Conservation (phyloP, 2,797 vertebrate genomes). For the Echeneis naucrates region DNA sequence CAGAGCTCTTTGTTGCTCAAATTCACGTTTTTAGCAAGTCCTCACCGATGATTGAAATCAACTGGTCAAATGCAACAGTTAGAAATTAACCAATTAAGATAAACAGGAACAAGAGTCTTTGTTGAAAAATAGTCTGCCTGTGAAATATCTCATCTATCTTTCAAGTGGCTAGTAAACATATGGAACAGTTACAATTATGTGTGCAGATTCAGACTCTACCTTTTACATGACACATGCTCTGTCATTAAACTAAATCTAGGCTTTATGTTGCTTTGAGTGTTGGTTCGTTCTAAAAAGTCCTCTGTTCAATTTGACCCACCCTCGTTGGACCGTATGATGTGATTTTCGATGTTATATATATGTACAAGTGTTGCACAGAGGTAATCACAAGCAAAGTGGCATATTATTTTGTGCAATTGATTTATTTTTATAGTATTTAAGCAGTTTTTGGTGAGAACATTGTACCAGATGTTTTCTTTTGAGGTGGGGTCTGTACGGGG, state of each 20-base stretch:
- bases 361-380: conserved; percentile 67
- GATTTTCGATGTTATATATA: conserved; percentile 59
- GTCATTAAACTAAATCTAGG: conserved; percentile 58
- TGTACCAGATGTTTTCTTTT: conserved; percentile 77
- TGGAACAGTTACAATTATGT: not conserved
- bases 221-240: conserved; percentile 44
- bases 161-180: not conserved
- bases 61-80: conserved; percentile 8
- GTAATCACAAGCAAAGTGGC: conserved; percentile 75
- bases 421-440: conserved; percentile 89
- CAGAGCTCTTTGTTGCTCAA: not conserved
- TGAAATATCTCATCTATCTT: conserved; percentile 7
- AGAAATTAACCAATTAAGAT: not conserved
- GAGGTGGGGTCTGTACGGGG: conserved; percentile 55
- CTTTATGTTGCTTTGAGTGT: conserved; percentile 70
- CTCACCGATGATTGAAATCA: no score
- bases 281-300: conserved; percentile 41
- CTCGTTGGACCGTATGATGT: conserved; percentile 47
- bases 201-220: conserved; percentile 10
- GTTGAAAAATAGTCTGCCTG: not conserved
- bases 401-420: conserved; percentile 77
- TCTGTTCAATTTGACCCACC: conserved; percentile 42
- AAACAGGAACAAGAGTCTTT: not conserved
- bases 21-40: no score
- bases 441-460: conserved; percentile 66